Percentiles rank a stretch among this genome's conserved stretches.
Evolutionary conservation across 2,113 vertebrate species (phyloP).

Genomic region (Chiloscyllium plagiosum): DNA sequence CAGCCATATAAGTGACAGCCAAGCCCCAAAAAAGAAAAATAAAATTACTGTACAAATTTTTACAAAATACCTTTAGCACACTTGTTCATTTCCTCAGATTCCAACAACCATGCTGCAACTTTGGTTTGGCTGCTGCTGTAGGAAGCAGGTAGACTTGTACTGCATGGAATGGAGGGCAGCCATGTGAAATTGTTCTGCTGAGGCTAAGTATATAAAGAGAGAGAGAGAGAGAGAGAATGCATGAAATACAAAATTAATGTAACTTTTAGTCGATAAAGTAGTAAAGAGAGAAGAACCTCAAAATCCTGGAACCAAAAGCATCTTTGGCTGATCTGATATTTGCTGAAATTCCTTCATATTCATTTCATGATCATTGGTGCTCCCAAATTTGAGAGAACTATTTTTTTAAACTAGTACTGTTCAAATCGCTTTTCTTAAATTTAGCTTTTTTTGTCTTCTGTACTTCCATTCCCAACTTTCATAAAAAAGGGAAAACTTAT

Average conservation of each 20-base stretch:
- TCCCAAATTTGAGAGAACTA: not conserved
- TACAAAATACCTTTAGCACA: conserved; percentile 81
- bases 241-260: not conserved
- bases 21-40: too few species aligned
- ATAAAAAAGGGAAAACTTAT: too few species aligned
- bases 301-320: not conserved
- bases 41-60: not conserved
- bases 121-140: conserved; percentile 92
- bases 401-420: not conserved
- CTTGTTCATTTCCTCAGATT: conserved; percentile 97
- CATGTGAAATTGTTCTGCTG: conserved; percentile 69
- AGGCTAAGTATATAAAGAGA: conserved; percentile 49
- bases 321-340: not conserved
- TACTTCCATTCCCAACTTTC: too few species aligned
- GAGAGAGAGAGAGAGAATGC: not conserved
- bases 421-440: not conserved
- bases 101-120: conserved; percentile 90
- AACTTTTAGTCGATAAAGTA: not conserved
- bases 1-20: too few species aligned
- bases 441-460: not conserved
- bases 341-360: not conserved
- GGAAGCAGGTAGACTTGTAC: conserved; percentile 78
- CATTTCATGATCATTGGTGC: not conserved
- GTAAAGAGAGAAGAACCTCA: not conserved
- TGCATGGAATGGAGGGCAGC: conserved; percentile 66